phyloP scores from a whole-genome alignment of 2,113 vertebrate genomes.

The Notothenia rossii region DNA sequence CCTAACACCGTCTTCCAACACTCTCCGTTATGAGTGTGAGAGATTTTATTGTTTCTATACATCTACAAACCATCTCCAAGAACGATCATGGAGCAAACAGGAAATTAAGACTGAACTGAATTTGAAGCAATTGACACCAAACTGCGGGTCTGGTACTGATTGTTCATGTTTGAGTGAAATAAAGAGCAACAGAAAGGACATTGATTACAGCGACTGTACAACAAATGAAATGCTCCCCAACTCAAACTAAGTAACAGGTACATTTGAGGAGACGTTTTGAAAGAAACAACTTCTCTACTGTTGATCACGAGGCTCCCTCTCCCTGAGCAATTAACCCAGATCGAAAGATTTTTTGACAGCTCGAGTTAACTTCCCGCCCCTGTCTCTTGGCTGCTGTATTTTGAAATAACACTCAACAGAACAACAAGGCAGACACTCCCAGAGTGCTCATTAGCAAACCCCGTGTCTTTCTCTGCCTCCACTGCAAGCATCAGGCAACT shows the following conservation, averaged over 20 bases:
- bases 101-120: not conserved
- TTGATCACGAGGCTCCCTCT: conserved; percentile 57
- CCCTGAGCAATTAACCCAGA: conserved; percentile 80
- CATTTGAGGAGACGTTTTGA: conserved; percentile 12
- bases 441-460: conserved; percentile 72
- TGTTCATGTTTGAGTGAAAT: not conserved
- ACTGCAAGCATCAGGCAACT: conserved; percentile 51
- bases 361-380: conserved; percentile 49
- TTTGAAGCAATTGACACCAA: not conserved
- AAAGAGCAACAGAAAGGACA: not conserved
- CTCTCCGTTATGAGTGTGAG: not conserved
- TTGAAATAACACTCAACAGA: conserved; percentile 66
- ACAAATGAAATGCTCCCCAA: conserved; percentile 9
- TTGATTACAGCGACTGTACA: not conserved
- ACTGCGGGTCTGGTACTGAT: not conserved
- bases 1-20: conserved; percentile 10
- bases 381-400: conserved; percentile 63
- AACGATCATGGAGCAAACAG: not conserved
- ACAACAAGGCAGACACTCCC: conserved; percentile 66
- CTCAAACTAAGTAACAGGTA: conserved; percentile 40
- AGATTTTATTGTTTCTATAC: not conserved
- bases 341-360: conserved; percentile 72
- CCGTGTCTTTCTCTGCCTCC: conserved; percentile 43
- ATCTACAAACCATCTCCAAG: not conserved
- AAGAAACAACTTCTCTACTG: conserved; percentile 37